phyloP scores from a whole-genome alignment of 2,113 vertebrate genomes.

The Corythornis cristatus region DNA sequence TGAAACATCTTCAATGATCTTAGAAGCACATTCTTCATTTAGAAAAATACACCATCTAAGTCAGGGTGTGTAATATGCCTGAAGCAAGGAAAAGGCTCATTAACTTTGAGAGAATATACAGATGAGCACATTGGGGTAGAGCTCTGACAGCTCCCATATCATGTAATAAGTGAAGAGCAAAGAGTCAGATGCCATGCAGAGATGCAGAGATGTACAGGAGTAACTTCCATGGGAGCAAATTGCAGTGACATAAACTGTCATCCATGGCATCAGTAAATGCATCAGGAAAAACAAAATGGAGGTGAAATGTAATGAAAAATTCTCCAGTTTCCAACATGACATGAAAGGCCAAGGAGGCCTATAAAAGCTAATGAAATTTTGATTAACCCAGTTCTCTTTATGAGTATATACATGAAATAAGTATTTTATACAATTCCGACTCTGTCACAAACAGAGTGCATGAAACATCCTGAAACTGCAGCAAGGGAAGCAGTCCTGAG shows the following conservation, averaged over 20 bases:
- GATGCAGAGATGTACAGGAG: not conserved
- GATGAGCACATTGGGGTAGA: not conserved
- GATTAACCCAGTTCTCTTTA: not conserved
- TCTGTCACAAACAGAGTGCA: not conserved
- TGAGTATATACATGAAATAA: rapidly evolving
- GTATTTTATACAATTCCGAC: rapidly evolving
- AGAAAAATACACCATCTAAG: constrained; percentile 21
- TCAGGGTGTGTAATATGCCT: not conserved
- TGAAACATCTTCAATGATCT: not conserved
- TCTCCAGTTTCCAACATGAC: not conserved
- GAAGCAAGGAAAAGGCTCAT: not conserved
- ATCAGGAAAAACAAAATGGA: not conserved
- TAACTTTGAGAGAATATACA: constrained; percentile 12
- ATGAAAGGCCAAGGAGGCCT: not conserved
- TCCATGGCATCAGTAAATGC: constrained; percentile 4
- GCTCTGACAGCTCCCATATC: not conserved
- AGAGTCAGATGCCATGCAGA: not conserved
- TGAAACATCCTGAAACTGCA: not conserved
- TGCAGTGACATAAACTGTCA: not conserved
- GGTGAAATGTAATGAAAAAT: not conserved
- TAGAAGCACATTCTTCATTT: not conserved
- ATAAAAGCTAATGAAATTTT: not conserved
- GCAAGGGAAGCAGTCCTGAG: not conserved
- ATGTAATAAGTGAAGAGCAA: not conserved
- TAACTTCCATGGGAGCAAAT: constrained; percentile 43